Base-by-base conservation (phyloP, 1,140 invertebrate species). In the Formica selysi region DNA sequence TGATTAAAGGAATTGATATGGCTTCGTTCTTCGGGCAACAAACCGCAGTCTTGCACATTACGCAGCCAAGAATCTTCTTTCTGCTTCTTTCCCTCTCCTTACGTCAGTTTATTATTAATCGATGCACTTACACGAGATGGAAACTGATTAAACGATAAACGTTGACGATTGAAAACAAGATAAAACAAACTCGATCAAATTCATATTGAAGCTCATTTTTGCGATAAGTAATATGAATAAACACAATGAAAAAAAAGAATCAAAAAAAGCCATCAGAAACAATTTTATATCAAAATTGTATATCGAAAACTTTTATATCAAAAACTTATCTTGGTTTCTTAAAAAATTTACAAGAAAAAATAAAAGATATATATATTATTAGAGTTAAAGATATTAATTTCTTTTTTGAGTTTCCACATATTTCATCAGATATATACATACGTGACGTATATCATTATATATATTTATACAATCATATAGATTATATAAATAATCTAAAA, bases 21-120 rank as follows among this genome's bases (percentile, higher is more conserved):
- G 59, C 74, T 76, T 78, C 59, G 26, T 76, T 76, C 11, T 22
- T 57, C 78, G 32, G 22, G 7, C 67, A 70, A 81, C 48, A 81
- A 71, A 71, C 22, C n/a, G 6, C 16, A 71, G 32, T 81, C 29
- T 71, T 59, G 22, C 70, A n/a, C 41, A 76, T 76, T 76, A 76
- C 6, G 7, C 13, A 41, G 41, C 29, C 61, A 64, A 78, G 59
- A 78, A 19, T 10, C 59, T 41, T 61, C 6, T 11, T 4, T 11
- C 13, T 22, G 8, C 13, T 38, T 48, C 38, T 76, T 8, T 41
- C 32, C 1, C 32, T 54, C 44, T 13, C 10, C 32, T n/a, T 78
- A 16, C 10, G 22, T 51, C 41, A 16, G 32, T 3, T 78, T 64
- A 48, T 48, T 65, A 32, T 64, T 78, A 64, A 78, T 78, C 11